Base-by-base conservation (phyloP, 2,888 invertebrate species). In the Nomada fabriciana region DNA sequence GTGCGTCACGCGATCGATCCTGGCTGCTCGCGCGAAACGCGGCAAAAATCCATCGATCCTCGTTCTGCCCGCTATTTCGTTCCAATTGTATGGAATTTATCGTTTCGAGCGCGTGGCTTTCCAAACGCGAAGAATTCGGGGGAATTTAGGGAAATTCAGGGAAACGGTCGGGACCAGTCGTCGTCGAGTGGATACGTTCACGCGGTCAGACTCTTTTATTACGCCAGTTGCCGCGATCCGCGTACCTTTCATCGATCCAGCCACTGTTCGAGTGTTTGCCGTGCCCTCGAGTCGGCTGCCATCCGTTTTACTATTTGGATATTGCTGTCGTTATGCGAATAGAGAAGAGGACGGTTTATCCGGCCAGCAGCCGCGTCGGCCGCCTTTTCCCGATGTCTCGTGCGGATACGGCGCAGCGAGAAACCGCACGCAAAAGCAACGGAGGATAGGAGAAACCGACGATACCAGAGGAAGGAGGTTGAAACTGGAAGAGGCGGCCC, bases 261-360 rank as follows among this genome's bases (percentile, higher is more conserved):
- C 80, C 70, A 83, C 76, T 67, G 64, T 88, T 85, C 84, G 81
- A 88, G 88, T 90, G 88, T 92, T 91, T 92, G 88, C 87, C 75
- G 69, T 90, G 84, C 92, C 87, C 92, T 92, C 86, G 82, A 91
- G 84, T 68, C 78, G 82, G 81, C 83, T 79, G 71, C 79, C 74
- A 79, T 77, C 68, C 76, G 86, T 84, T 89, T 78, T 74, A 80
- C 81, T 89, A 89, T 90, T 89, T 90, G 86, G 90, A 90, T 90
- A 89, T 89, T 86, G 83, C 85, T 85, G 76, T 83, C 85, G 77
- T 76, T 74, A 67, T 70, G 55, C 69, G 59, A 71, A 59, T 23
- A 75, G 65, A 57, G 25, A 43, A 73, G 47, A 29, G 10, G 20
- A 57, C 55, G 55, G 50, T 55, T 53, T 60, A 47, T 52, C 60